phyloP scores from a whole-genome alignment of 1,140 invertebrate genomes.

The Paralvinella palmiformis region DNA sequence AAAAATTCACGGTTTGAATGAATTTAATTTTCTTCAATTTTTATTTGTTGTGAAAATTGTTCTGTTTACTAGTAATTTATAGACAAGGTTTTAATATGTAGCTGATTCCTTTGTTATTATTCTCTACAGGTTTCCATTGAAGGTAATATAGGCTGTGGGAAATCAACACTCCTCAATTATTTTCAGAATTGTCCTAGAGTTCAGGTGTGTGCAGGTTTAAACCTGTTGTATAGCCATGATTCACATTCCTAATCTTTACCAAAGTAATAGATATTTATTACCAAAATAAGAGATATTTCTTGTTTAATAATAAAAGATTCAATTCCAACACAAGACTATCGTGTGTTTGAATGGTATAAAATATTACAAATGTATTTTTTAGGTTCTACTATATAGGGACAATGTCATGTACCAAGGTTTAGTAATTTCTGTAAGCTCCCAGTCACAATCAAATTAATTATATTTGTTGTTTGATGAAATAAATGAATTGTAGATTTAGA shows the following conservation, averaged over 20 bases:
- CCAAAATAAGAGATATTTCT: too few species aligned
- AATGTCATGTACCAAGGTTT: too few species aligned
- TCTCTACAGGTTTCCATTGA: conserved; percentile 16
- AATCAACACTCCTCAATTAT: conserved; percentile 16
- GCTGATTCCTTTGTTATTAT: background rate
- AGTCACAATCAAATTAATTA: too few species aligned
- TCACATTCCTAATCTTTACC: background rate
- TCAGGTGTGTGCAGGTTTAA: background rate
- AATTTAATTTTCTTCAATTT: background rate
- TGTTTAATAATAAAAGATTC: too few species aligned
- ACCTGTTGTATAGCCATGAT: background rate
- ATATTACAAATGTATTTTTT: too few species aligned
- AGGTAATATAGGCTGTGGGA: conserved; percentile 20
- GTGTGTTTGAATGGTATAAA: too few species aligned
- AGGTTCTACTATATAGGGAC: too few species aligned
- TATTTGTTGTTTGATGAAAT: too few species aligned
- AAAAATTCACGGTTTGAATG: conserved; percentile 10
- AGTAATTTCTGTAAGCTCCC: too few species aligned
- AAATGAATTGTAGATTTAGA: too few species aligned
- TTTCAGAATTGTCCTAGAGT: conserved; percentile 15
- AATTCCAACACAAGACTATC: too few species aligned
- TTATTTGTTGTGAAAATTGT: background rate
- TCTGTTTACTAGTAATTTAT: background rate
- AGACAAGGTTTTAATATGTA: background rate
- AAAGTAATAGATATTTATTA: too few species aligned